A percentile compares a stretch with the other conserved stretches of the same genome.
phyloP scores from a whole-genome alignment of 2,113 vertebrate genomes.

The Dermatemys mawii region DNA sequence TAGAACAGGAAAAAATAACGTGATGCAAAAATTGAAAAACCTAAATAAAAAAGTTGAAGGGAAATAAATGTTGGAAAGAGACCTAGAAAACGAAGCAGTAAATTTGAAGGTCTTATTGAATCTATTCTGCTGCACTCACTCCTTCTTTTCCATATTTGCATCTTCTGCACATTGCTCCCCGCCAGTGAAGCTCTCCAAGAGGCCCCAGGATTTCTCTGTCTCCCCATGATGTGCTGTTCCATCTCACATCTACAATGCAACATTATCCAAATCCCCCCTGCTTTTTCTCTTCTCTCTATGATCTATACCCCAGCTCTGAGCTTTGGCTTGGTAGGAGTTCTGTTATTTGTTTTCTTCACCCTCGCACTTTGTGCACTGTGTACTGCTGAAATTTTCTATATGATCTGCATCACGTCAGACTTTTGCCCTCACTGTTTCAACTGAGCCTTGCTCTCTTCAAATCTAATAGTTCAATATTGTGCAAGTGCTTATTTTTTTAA shows the following conservation, averaged over 20 bases:
- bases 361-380: fast-evolving
- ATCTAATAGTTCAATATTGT: background rate
- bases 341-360: background rate
- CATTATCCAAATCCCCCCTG: fast-evolving
- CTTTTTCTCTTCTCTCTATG: background rate
- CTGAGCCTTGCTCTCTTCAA: background rate
- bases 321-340: background rate
- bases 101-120: constrained; percentile 42
- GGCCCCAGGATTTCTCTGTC: fast-evolving
- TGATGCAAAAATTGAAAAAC: constrained; percentile 66
- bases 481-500: background rate
- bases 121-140: constrained; percentile 19
- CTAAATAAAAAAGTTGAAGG: constrained; percentile 71
- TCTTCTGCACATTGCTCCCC: background rate
- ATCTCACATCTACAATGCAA: background rate
- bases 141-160: background rate
- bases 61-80: constrained; percentile 61
- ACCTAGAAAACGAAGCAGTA: constrained; percentile 41
- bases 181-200: background rate
- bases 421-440: background rate
- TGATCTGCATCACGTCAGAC: background rate
- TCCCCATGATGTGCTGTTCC: background rate
- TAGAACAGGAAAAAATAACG: constrained; percentile 70
- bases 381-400: background rate
- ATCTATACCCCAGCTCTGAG: background rate